phyloP scores from a whole-genome alignment of 2,888 invertebrate genomes.

The Sphaeridia pumilis region DNA sequence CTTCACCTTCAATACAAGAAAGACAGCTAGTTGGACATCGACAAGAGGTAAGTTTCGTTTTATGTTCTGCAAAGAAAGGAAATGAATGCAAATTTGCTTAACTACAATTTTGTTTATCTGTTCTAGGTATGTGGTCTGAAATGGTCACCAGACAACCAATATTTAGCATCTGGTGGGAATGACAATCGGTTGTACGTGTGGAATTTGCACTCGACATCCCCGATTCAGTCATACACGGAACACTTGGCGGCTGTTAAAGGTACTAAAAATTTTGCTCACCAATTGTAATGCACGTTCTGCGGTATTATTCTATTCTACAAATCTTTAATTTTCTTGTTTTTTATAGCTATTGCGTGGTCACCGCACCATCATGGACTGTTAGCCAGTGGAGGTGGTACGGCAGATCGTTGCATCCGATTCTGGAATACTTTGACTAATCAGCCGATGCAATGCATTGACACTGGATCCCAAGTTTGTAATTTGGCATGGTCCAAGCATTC shows the following conservation, averaged over 20 bases:
- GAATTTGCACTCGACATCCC: slow-evolving; percentile 72
- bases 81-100: neutral
- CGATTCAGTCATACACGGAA: slow-evolving; percentile 90
- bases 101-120: slow-evolving; percentile 3
- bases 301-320: slow-evolving; percentile 1
- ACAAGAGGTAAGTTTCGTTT: slow-evolving; percentile 60
- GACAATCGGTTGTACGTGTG: slow-evolving; percentile 92
- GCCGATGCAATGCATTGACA: slow-evolving; percentile 96
- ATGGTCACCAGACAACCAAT: slow-evolving; percentile 97
- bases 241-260: slow-evolving; percentile 91
- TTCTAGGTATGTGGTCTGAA: slow-evolving; percentile 73
- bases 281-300: neutral
- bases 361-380: slow-evolving; percentile 95
- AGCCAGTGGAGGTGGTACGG: slow-evolving; percentile 98
- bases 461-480: slow-evolving; percentile 96
- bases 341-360: slow-evolving; percentile 87
- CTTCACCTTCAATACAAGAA: slow-evolving; percentile 61
- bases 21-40: slow-evolving; percentile 78
- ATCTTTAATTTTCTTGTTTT: slow-evolving; percentile 2
- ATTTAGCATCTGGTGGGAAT: slow-evolving; percentile 95
- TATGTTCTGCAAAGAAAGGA: neutral
- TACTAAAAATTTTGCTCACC: slow-evolving; percentile 17
- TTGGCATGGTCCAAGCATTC: slow-evolving; percentile 98
- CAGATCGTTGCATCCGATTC: slow-evolving; percentile 61
- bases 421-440: slow-evolving; percentile 98